These are phyloP conservation scores for Yponomeuta malinellus DNA, from an alignment of 2,888 invertebrate species.

Conservation along the genomic window DNA sequence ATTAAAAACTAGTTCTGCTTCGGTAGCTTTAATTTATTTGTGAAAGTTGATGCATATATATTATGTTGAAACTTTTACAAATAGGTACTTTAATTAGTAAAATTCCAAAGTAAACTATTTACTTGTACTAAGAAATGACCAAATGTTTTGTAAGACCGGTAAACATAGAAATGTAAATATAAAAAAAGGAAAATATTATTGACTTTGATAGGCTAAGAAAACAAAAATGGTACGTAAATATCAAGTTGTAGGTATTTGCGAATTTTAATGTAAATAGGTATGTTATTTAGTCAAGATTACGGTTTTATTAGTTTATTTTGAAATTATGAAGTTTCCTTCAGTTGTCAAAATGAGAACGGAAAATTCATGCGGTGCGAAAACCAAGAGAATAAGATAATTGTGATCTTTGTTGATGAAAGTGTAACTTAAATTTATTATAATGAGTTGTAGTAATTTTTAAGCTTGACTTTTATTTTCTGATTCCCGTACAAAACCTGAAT, in stretches of 20 bases:
- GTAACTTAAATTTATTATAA: conserved; percentile 67
- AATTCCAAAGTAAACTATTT: conserved; percentile 35
- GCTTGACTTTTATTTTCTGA: conserved; percentile 41
- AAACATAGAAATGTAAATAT: conserved; percentile 23
- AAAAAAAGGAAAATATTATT: not conserved
- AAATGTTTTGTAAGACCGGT: conserved; percentile 66
- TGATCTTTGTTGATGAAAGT: conserved; percentile 74
- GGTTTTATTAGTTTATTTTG: conserved; percentile 63
- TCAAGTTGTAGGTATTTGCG: conserved; percentile 57
- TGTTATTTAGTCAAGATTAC: conserved; percentile 37
- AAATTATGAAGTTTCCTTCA: conserved; percentile 43
- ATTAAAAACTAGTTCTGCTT: not conserved
- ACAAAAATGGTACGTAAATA: conserved; percentile 55
- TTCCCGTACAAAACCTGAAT: not conserved
- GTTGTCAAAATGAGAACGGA: conserved; percentile 55
- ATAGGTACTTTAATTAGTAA: not conserved
- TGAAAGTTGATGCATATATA: not conserved
- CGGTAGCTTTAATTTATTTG: conserved; percentile 4
- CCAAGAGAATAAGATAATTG: conserved; percentile 51
- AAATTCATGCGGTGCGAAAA: conserved; percentile 69
- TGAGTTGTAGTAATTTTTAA: conserved; percentile 74
- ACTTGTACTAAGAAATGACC: conserved; percentile 68
- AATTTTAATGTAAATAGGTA: conserved; percentile 64
- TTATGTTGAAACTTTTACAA: not conserved
- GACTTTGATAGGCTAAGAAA: conserved; percentile 20